Conservation (phyloP, 1,140 invertebrate species). For the Myzus persicae region DNA sequence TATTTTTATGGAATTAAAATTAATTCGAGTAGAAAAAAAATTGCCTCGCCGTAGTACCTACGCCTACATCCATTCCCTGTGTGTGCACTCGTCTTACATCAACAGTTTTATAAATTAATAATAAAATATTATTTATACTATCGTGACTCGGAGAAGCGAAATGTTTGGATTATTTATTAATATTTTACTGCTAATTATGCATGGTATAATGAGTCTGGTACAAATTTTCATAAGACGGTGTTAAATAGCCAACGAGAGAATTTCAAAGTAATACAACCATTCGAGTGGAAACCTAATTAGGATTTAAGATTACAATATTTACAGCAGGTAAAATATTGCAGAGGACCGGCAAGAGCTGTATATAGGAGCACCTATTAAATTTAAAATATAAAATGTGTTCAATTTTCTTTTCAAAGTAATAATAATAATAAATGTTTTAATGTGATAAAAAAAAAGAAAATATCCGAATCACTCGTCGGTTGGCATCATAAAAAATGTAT, state of each 20-base stretch:
- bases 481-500: not conserved
- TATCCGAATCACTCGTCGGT: not conserved
- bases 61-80: not conserved
- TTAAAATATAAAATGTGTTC: not conserved
- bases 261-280: not conserved
- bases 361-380: not conserved
- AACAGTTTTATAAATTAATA: constrained; percentile 7
- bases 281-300: not conserved
- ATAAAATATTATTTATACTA: not conserved
- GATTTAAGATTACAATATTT: not conserved
- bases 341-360: not conserved
- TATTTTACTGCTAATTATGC: constrained; percentile 12
- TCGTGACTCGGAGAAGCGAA: not conserved
- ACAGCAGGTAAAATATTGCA: not conserved
- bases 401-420: not conserved
- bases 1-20: not conserved
- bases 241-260: not conserved
- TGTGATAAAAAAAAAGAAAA: not conserved
- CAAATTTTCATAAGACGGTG: not conserved
- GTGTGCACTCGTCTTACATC: not conserved
- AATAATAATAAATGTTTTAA: not conserved
- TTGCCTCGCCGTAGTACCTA: not conserved
- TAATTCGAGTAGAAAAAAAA: not conserved
- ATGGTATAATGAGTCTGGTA: not conserved
- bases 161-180: not conserved